Percentiles rank a stretch among this genome's conserved stretches.
Evolutionary conservation across 2,888 invertebrate genomes (phyloP).

Genomic region (Venusia cambrica): DNA sequence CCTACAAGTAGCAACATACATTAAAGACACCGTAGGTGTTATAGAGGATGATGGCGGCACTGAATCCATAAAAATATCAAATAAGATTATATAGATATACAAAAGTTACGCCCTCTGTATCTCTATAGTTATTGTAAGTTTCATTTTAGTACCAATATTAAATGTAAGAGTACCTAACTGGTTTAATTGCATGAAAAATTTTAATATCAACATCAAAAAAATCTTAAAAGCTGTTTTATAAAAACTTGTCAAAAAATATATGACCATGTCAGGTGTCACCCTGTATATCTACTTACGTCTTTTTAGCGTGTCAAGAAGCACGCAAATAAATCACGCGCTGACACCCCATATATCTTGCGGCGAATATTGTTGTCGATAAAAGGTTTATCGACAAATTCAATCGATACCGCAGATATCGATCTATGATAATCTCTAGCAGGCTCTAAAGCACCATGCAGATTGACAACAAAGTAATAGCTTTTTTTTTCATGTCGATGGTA

Average conservation of each 20-base stretch:
- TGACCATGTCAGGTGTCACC: background rate
- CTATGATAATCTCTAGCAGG: constrained; percentile 36
- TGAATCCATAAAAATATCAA: too few species aligned
- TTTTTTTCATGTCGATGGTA: too few species aligned
- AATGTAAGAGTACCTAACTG: too few species aligned
- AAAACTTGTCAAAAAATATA: background rate
- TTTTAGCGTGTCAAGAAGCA: constrained; percentile 26
- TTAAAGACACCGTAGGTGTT: constrained; percentile 22
- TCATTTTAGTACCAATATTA: too few species aligned
- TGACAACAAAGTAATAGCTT: too few species aligned
- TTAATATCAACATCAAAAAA: too few species aligned
- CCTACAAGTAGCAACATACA: constrained; percentile 25
- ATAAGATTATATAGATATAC: too few species aligned
- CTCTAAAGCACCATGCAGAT: too few species aligned
- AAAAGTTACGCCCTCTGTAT: too few species aligned
- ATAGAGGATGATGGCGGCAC: constrained; percentile 14
- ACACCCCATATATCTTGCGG: constrained; percentile 66
- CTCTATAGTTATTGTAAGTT: too few species aligned
- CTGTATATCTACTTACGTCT: constrained; percentile 16
- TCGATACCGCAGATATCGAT: constrained; percentile 39
- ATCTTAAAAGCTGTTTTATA: background rate
- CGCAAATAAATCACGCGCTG: constrained; percentile 64
- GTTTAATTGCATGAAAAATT: too few species aligned
- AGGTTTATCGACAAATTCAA: constrained; percentile 33
- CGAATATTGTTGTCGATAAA: constrained; percentile 51